Conservation (phyloP, 2,113 vertebrate species). For the Morone saxatilis region DNA sequence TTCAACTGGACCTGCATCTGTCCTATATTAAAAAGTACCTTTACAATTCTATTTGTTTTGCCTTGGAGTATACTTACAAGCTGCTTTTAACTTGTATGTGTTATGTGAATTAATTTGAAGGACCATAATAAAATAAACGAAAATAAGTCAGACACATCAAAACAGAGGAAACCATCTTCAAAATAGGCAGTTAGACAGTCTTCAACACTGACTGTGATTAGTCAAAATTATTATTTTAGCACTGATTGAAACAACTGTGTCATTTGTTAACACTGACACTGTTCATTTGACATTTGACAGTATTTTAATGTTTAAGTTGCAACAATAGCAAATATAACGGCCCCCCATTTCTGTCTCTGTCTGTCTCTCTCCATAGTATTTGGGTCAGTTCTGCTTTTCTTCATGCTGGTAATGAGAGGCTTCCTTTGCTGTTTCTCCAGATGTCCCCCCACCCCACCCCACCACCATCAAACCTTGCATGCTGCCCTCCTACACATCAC, state of each 20-base stretch:
- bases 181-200: too few relatives aligned
- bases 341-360: not conserved
- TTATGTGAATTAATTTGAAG: too few relatives aligned
- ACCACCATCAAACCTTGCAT: slow-evolving; percentile 44
- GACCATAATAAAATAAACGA: too few relatives aligned
- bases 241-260: not conserved
- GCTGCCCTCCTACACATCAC: slow-evolving; percentile 59
- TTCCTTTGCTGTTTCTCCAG: not conserved
- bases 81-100: not conserved
- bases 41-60: not conserved
- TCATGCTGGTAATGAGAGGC: not conserved
- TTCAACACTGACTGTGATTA: too few relatives aligned
- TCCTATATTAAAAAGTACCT: not conserved
- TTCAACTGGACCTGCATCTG: not conserved
- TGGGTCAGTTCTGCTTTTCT: not conserved
- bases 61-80: not conserved
- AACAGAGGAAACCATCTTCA: too few relatives aligned
- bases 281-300: too few relatives aligned
- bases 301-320: not conserved
- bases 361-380: not conserved
- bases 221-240: too few relatives aligned
- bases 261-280: not conserved
- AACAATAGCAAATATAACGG: not conserved
- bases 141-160: too few relatives aligned
- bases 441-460: slow-evolving; percentile 1